Evolutionary conservation across 2,888 invertebrate genomes (phyloP).

Genomic region (Mythimna albipuncta): DNA sequence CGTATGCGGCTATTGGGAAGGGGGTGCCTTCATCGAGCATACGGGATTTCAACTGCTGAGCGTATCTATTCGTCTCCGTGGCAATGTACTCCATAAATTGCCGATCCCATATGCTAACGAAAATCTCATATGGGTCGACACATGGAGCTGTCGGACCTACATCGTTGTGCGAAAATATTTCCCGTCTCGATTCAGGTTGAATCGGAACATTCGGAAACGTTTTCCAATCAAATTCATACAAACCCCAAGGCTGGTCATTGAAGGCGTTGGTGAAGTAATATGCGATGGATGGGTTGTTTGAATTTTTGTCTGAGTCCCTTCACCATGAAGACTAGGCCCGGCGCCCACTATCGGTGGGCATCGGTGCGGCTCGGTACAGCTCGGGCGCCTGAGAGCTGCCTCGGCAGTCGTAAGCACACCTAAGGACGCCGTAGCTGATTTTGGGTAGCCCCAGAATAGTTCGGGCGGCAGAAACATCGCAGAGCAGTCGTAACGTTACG

Average conservation of each 20-base stretch:
- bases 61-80: slow-evolving; percentile 7
- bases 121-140: slow-evolving; percentile 5
- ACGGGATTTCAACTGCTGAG: not conserved
- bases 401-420: too few relatives aligned
- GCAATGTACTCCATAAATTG: slow-evolving; percentile 1
- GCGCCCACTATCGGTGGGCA: too few relatives aligned
- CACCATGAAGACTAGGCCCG: too few relatives aligned
- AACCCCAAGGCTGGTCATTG: not conserved
- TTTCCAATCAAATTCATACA: too few relatives aligned
- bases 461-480: too few relatives aligned
- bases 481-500: too few relatives aligned
- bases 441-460: too few relatives aligned
- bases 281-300: too few relatives aligned
- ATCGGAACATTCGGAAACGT: slow-evolving; percentile 5
- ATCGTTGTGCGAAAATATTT: not conserved
- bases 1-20: not conserved
- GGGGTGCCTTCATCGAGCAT: not conserved
- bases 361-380: too few relatives aligned
- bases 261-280: not conserved
- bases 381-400: too few relatives aligned
- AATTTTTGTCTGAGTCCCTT: too few relatives aligned
- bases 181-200: not conserved
- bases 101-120: slow-evolving; percentile 3
- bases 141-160: slow-evolving; percentile 1
- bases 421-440: too few relatives aligned